These are phyloP conservation scores for Ostrea denselamellosa DNA, from an alignment of 1,140 invertebrate species.

Conservation along the genomic window DNA sequence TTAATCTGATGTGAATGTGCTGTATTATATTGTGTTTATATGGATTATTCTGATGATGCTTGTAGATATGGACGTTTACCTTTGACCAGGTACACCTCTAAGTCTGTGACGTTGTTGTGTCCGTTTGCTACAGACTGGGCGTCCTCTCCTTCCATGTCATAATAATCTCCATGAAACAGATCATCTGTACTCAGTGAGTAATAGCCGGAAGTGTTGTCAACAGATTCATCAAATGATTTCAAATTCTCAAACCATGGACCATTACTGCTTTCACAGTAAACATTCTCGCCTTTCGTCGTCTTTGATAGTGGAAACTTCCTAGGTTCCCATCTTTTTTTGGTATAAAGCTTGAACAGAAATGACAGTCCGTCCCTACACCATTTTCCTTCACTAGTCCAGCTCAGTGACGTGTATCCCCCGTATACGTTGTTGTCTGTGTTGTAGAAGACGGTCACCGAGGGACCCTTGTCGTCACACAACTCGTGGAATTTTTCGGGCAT, in stretches of 20 bases:
- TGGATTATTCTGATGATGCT: neutral
- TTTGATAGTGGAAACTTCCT: neutral
- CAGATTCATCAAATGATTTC: neutral
- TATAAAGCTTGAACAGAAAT: conserved; percentile 51
- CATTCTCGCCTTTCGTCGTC: neutral
- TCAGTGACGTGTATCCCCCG: conserved; percentile 51
- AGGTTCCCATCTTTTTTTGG: neutral
- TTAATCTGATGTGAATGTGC: too few relatives aligned
- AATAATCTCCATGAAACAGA: neutral
- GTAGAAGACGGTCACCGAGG: conserved; percentile 41
- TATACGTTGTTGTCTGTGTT: conserved; percentile 52
- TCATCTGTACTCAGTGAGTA: neutral
- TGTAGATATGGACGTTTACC: neutral
- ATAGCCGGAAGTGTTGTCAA: neutral
- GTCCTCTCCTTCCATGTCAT: neutral
- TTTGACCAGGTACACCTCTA: neutral
- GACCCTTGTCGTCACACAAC: neutral
- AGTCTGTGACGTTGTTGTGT: neutral
- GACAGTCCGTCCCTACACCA: conserved; percentile 52
- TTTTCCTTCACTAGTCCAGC: conserved; percentile 45
- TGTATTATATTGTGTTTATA: neutral
- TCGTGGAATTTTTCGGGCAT: neutral
- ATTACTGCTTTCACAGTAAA: neutral
- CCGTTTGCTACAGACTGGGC: neutral
- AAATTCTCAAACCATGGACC: neutral